Evolutionary conservation across 2,113 vertebrate species (phyloP).

Genomic region (Genyomyrus donnyi): DNA sequence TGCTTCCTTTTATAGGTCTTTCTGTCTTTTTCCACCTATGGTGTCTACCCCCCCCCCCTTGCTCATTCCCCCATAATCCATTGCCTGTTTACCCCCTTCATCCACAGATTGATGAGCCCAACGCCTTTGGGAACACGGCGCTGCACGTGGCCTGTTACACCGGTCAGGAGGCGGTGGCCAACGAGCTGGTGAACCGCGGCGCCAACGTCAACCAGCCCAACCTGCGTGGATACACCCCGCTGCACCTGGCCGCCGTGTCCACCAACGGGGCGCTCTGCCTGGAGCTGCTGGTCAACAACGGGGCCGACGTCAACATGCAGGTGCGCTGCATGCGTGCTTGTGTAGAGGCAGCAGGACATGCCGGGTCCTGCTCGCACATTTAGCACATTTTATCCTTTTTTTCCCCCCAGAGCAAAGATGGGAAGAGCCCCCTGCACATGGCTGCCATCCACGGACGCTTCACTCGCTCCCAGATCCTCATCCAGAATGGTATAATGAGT

Average conservation of each 20-base stretch:
- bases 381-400: background rate
- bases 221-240: slow-evolving; percentile 74
- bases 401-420: slow-evolving; percentile 78
- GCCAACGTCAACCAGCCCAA: slow-evolving; percentile 89
- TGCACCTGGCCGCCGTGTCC: slow-evolving; percentile 87
- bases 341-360: background rate
- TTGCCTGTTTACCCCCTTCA: background rate
- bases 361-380: background rate
- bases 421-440: slow-evolving; percentile 91
- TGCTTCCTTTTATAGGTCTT: background rate
- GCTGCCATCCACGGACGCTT: slow-evolving; percentile 89
- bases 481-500: slow-evolving; percentile 78
- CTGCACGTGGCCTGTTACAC: slow-evolving; percentile 89
- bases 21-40: background rate
- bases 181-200: slow-evolving; percentile 83
- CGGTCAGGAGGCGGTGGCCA: slow-evolving; percentile 83
- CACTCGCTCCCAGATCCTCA: slow-evolving; percentile 91
- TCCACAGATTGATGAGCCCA: slow-evolving; percentile 78
- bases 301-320: slow-evolving; percentile 86
- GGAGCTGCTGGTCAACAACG: slow-evolving; percentile 89
- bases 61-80: slow-evolving; percentile 7
- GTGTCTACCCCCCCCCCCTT: background rate
- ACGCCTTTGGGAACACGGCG: slow-evolving; percentile 36
- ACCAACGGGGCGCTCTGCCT: slow-evolving; percentile 86
- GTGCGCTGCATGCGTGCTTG: slow-evolving; percentile 40